Evolutionary conservation across 2,888 invertebrate species (phyloP), one percentile per base, ranked within the genome.

Genomic region (Lithodes maja): DNA sequence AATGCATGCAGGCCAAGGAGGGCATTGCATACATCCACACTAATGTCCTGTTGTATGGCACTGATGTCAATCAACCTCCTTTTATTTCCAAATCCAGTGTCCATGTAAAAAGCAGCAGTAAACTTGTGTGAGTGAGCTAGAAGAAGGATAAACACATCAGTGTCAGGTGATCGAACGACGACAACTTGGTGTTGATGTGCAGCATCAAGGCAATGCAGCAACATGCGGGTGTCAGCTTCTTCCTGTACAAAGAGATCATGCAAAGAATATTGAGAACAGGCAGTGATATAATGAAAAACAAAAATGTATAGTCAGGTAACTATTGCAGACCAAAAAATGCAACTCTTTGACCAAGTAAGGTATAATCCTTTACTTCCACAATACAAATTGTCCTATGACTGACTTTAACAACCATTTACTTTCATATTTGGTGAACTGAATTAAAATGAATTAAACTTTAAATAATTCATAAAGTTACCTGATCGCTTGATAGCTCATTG

Each of bases 61-160:
- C 79, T 52, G 79, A 79, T 79, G 12, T 79, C 79, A 17, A 79
- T 52, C 52, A 79, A 52, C 79, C 79, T 79, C 79, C 79, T 3
- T 1, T 79, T 2, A 12, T 52, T 12, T 52, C 79, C 12, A 77
- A 49, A 77, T 77, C 12, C 77, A 2, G 77, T 77, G 49, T 17
- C 77, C 77, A 77, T 77, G 77, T 77, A 77, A 3, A 77, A 3
- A 2, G 17, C 33, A 33, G 50, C 49, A 77, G 12, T 77, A 77
- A 77, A 77, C 2, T 49, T 77, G 77, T 77, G 33, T 33, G 9
- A 3, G 52, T 2, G 33, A 33, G 77, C 77, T 33, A 77, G 17
- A 2, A 77, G 2, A 3, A 77, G 12, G 52, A n/a, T n/a, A 77
- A 77, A 77, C 50, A 49, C 77, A 77, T 77, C 77, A 33, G 77